phyloP scores from a whole-genome alignment of 2,888 invertebrate genomes.

The Lepidocyrtoides sp. region DNA sequence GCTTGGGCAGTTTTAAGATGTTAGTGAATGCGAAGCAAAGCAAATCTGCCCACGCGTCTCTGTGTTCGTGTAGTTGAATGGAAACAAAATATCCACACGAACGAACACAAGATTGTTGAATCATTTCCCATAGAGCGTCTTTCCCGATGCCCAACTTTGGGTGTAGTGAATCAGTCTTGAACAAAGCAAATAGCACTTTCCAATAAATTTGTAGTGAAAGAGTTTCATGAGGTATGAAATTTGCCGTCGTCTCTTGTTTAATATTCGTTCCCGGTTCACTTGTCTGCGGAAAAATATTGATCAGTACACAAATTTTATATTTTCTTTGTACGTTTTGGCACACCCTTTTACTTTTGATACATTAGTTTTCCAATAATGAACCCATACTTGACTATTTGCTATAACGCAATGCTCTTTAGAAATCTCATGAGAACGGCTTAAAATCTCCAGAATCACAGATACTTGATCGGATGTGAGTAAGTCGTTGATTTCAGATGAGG shows the following conservation, averaged over 20 bases:
- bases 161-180: conserved; percentile 93
- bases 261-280: not conserved
- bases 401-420: conserved; percentile 65
- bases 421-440: conserved; percentile 67
- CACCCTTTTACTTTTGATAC: too few species aligned
- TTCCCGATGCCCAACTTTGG: conserved; percentile 24
- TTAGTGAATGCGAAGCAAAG: conserved; percentile 95
- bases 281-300: not conserved
- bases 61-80: conserved; percentile 95
- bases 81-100: conserved; percentile 72
- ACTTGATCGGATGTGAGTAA: conserved; percentile 50
- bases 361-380: too few species aligned
- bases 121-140: conserved; percentile 59
- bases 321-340: not conserved
- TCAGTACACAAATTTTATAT: not conserved
- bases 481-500: conserved; percentile 37
- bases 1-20: conserved; percentile 96
- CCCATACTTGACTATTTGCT: not conserved
- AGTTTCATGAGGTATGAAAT: conserved; percentile 91
- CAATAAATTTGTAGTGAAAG: conserved; percentile 97
- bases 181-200: conserved; percentile 97
- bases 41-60: conserved; percentile 97
- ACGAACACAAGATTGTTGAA: conserved; percentile 61
- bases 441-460: conserved; percentile 58
- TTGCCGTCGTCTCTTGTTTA: conserved; percentile 13